Evolutionary conservation across 1,140 invertebrate species (phyloP).

Genomic region (Zaprionus gabonicus): DNA sequence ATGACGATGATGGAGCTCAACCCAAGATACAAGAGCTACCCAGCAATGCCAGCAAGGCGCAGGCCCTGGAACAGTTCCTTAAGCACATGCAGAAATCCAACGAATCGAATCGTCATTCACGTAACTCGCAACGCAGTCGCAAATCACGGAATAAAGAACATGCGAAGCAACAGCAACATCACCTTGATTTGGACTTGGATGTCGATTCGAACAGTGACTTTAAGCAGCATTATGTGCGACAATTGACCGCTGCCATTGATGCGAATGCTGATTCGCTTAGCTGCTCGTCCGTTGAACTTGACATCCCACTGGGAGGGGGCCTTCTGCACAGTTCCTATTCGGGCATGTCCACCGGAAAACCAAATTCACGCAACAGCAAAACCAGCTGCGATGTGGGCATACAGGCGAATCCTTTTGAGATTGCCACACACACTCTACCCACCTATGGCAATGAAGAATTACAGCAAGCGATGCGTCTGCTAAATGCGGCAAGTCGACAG

Average conservation of each 20-base stretch:
- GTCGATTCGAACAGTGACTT: conserved; percentile 52
- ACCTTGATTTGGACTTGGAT: conserved; percentile 44
- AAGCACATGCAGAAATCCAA: conserved; percentile 77
- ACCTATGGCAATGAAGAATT: conserved; percentile 77
- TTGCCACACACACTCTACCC: conserved; percentile 86
- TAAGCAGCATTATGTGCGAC: conserved; percentile 56
- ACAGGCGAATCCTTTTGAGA: conserved; percentile 87
- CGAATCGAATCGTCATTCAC: conserved; percentile 75
- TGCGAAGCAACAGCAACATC: conserved; percentile 22
- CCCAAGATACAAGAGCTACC: conserved; percentile 65
- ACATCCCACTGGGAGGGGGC: conserved; percentile 60
- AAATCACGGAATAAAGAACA: conserved; percentile 58
- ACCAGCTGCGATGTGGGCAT: conserved; percentile 86
- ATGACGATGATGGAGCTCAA: conserved; percentile 35
- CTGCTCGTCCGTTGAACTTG: conserved; percentile 66
- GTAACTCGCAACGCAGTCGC: conserved; percentile 67
- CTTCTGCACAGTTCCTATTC: conserved; percentile 85
- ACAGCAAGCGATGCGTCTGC: conserved; percentile 69
- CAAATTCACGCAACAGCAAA: conserved; percentile 85
- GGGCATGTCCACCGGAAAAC: conserved; percentile 85
- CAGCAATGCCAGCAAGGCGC: conserved; percentile 62
- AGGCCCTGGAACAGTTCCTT: conserved; percentile 71
- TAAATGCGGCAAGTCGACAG: conserved; percentile 72
- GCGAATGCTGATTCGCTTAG: conserved; percentile 56
- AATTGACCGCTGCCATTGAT: conserved; percentile 46